Percentiles rank a stretch among this genome's conserved stretches.
These are phyloP conservation scores for Protobothrops mucrosquamatus DNA, from an alignment of 2,113 vertebrate genomes.

Conservation along the genomic window DNA sequence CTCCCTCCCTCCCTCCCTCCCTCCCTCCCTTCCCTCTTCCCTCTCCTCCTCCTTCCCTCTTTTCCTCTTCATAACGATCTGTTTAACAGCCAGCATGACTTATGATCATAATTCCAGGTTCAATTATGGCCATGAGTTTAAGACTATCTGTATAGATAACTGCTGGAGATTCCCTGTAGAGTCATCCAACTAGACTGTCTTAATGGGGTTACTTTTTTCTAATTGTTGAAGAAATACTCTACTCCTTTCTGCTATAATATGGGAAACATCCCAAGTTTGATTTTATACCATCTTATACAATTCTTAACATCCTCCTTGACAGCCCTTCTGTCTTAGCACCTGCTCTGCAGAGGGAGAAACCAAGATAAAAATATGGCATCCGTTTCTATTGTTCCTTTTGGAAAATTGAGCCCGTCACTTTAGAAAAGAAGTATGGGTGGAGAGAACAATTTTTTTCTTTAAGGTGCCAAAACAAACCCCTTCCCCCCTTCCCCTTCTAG, in stretches of 20 bases:
- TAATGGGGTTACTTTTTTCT: not conserved
- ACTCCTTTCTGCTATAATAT: not conserved
- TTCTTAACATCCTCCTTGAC: slow-evolving; percentile 29
- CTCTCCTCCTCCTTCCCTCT: no score
- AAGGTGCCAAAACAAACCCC: not conserved
- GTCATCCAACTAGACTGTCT: not conserved
- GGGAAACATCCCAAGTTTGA: slow-evolving; percentile 16
- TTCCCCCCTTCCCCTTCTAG: not conserved
- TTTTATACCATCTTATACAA: slow-evolving; percentile 28
- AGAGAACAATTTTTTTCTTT: not conserved
- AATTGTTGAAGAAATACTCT: not conserved
- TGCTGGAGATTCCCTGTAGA: not conserved
- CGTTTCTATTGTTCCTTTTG: not conserved
- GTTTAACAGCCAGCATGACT: not conserved
- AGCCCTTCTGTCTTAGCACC: slow-evolving; percentile 44
- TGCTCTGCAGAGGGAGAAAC: slow-evolving; percentile 13
- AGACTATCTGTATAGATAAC: not conserved
- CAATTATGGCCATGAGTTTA: not conserved
- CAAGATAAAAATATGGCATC: not conserved
- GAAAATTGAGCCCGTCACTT: not conserved
- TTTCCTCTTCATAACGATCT: no score
- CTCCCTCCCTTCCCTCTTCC: no score
- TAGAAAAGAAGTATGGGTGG: not conserved
- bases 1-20: no score
- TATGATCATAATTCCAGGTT: not conserved